Evolutionary conservation across 2,888 invertebrate species (phyloP).

Genomic region (Spisula solida): DNA sequence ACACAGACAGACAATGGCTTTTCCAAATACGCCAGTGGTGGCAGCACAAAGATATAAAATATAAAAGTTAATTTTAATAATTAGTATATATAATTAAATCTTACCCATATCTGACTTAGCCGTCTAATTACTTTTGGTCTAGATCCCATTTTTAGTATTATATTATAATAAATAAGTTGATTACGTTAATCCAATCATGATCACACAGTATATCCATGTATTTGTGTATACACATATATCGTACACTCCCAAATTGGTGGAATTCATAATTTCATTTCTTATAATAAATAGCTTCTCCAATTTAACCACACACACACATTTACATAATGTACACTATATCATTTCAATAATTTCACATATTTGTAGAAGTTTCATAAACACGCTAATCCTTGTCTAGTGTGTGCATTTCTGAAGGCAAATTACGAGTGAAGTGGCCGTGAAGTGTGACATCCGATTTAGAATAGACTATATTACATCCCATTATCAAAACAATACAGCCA

Average conservation of each 20-base stretch:
- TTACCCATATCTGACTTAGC: conserved; percentile 63
- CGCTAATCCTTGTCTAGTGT: background rate
- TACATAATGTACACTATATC: background rate
- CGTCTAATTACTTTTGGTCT: conserved; percentile 60
- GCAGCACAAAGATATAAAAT: background rate
- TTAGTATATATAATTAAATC: conserved; percentile 26
- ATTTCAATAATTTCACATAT: conserved; percentile 18
- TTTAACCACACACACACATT: background rate
- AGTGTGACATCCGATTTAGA: background rate
- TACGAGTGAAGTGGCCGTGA: background rate
- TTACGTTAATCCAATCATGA: conserved; percentile 7
- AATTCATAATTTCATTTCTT: background rate
- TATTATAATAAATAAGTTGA: background rate
- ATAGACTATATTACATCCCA: background rate
- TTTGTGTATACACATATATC: background rate
- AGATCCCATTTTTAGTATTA: conserved; percentile 48
- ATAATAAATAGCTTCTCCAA: background rate
- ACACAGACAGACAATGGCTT: too few relatives aligned
- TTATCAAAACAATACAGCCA: background rate
- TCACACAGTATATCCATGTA: background rate
- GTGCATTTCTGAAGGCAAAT: conserved; percentile 1
- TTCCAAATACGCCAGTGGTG: too few relatives aligned
- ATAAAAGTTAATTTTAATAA: conserved; percentile 5
- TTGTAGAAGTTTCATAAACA: background rate
- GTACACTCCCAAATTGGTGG: background rate